Evolutionary conservation across 1,140 invertebrate genomes (phyloP).

Genomic region (Drosophila parvula): DNA sequence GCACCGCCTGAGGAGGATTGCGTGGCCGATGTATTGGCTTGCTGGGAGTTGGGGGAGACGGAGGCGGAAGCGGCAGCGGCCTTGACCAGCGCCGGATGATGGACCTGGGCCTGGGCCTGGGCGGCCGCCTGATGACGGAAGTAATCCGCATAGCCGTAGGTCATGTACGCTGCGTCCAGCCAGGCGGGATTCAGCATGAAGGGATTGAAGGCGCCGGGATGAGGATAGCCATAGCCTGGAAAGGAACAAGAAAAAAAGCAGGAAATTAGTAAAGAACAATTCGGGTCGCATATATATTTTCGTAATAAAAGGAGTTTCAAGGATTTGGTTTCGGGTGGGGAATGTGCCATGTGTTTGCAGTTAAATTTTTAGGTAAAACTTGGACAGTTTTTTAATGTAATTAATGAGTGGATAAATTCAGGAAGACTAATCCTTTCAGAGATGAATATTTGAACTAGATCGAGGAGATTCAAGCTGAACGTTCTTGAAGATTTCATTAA

Average conservation of each 20-base stretch:
- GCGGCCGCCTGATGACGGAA: constrained; percentile 82
- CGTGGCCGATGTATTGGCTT: constrained; percentile 6
- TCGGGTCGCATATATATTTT: not conserved
- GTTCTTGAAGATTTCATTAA: too few relatives aligned
- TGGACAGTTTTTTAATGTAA: too few relatives aligned
- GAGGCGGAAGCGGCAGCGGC: constrained; percentile 33
- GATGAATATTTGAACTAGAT: too few relatives aligned
- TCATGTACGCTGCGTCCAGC: constrained; percentile 90
- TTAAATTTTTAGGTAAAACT: too few relatives aligned
- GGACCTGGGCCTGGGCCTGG: constrained; percentile 56
- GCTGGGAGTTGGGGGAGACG: constrained; percentile 43
- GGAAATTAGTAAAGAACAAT: constrained; percentile 22
- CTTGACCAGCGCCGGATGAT: constrained; percentile 87
- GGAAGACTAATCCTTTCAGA: too few relatives aligned
- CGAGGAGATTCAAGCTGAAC: too few relatives aligned
- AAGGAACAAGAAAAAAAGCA: constrained; percentile 82
- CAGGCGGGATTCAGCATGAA: constrained; percentile 90
- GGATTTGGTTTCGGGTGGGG: not conserved
- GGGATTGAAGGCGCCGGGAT: constrained; percentile 88
- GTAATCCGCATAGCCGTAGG: constrained; percentile 88
- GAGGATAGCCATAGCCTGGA: constrained; percentile 89
- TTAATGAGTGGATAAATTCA: too few relatives aligned
- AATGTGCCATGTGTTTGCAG: not conserved
- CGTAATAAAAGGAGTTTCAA: not conserved
- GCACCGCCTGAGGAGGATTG: constrained; percentile 61